These are phyloP conservation scores for Sebastes baramenuke DNA, from an alignment of 2,797 vertebrate genomes.

Conservation along the genomic window DNA sequence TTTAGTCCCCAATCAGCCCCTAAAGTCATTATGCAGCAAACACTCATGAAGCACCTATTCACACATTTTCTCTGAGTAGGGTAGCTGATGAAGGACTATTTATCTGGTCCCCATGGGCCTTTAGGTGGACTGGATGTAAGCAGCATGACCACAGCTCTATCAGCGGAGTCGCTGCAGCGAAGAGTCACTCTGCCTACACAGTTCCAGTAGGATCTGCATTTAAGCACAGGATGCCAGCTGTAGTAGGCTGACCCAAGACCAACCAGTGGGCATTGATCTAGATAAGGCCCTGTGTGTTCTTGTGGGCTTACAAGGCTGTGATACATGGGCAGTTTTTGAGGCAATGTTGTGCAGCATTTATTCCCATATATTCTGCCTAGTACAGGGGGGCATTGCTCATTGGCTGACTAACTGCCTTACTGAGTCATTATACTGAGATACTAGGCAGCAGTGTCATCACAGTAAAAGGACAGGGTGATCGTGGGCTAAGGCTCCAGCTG, in stretches of 20 bases:
- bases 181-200: constrained; percentile 37
- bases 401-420: constrained; percentile 17
- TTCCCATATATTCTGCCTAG: constrained; percentile 32
- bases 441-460: constrained; percentile 55
- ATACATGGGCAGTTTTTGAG: constrained; percentile 65
- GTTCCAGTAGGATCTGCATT: constrained; percentile 34
- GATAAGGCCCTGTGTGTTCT: constrained; percentile 62
- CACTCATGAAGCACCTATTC: constrained; percentile 43
- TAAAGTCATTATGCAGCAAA: constrained; percentile 10
- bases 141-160: constrained; percentile 33
- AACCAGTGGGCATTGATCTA: constrained; percentile 17
- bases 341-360: constrained; percentile 66
- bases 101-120: constrained; percentile 36
- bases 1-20: constrained; percentile 11
- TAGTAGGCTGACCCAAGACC: constrained; percentile 31
- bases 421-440: constrained; percentile 37
- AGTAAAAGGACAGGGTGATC: constrained; percentile 43
- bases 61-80: constrained; percentile 37
- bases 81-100: constrained; percentile 15
- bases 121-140: constrained; percentile 36
- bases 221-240: constrained; percentile 39
- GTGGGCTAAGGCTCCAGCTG: constrained; percentile 45
- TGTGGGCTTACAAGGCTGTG: constrained; percentile 52
- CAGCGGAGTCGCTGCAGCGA: constrained; percentile 12
- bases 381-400: constrained; percentile 32